Conservation (phyloP, 2,888 invertebrate genomes). For the Tenthredo amoena region DNA sequence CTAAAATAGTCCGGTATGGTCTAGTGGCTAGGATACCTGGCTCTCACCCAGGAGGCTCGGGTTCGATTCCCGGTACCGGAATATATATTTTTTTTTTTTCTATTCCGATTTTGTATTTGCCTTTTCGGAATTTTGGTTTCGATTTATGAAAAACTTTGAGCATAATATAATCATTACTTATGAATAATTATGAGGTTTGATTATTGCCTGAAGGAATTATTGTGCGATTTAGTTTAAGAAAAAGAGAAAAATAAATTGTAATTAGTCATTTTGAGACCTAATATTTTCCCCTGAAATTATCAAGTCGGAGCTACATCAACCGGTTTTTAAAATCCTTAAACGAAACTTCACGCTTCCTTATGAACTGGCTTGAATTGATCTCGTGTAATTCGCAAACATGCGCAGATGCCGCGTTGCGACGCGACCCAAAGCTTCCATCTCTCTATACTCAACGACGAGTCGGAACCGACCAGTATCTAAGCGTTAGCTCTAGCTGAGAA, state of each 20-base stretch:
- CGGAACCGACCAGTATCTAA: not conserved
- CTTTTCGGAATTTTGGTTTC: not conserved
- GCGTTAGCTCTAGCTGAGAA: not conserved
- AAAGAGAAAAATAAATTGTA: not conserved
- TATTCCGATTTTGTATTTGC: not conserved
- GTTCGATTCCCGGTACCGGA: slow-evolving; percentile 83
- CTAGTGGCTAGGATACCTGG: slow-evolving; percentile 83
- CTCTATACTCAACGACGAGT: not conserved
- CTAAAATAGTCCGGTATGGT: slow-evolving; percentile 57
- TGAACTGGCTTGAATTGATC: slow-evolving; percentile 35
- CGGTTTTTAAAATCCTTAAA: not conserved
- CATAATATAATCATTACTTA: not conserved
- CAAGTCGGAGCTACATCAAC: not conserved
- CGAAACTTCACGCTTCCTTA: not conserved
- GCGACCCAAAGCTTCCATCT: not conserved
- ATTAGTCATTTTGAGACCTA: not conserved
- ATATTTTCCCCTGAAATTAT: not conserved
- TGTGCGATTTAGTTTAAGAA: not conserved
- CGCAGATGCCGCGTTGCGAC: slow-evolving; percentile 38
- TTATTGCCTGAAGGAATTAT: not conserved
- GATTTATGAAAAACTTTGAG: not conserved
- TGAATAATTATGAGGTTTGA: not conserved
- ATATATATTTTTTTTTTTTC: slow-evolving; percentile 65
- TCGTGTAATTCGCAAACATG: slow-evolving; percentile 39
- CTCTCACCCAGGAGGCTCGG: slow-evolving; percentile 83